These are phyloP conservation scores for Cyclopterus lumpus DNA, from an alignment of 2,797 vertebrate genomes.

Conservation along the genomic window DNA sequence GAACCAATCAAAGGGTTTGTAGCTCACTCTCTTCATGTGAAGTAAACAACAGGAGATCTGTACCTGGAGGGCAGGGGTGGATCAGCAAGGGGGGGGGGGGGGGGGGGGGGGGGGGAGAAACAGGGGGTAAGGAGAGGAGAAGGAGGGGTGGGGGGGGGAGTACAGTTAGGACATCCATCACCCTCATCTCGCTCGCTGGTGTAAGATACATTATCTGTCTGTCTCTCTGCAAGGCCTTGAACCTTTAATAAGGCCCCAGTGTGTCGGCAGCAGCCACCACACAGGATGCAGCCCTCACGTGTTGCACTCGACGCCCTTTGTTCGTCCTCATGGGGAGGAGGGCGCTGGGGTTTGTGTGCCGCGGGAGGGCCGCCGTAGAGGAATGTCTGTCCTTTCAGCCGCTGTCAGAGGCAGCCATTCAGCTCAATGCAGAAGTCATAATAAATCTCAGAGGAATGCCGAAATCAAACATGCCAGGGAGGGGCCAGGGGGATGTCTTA, in stretches of 20 bases:
- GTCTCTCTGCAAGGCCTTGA: constrained; percentile 55
- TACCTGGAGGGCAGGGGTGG: constrained; percentile 68
- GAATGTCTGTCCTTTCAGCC: constrained; percentile 75
- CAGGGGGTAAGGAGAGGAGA: constrained; percentile 7
- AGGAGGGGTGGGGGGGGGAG: constrained; percentile 10
- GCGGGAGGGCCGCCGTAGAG: constrained; percentile 47
- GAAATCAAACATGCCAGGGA: constrained; percentile 57
- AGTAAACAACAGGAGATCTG: constrained; percentile 72
- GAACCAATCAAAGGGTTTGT: constrained; percentile 67
- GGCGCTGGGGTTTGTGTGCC: constrained; percentile 60
- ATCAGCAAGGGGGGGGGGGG: constrained; percentile 54
- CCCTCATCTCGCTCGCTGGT: constrained; percentile 65
- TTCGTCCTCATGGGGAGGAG: constrained; percentile 47
- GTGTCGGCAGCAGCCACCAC: constrained; percentile 43
- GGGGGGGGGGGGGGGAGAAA: constrained; percentile 38
- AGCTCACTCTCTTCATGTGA: constrained; percentile 44
- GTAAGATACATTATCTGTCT: constrained; percentile 57
- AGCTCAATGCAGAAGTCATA: constrained; percentile 63
- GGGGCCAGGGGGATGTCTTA: constrained; percentile 19
- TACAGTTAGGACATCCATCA: constrained; percentile 66
- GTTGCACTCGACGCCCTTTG: constrained; percentile 48
- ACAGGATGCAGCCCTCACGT: constrained; percentile 45
- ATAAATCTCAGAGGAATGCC: constrained; percentile 74
- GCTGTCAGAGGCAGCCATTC: constrained; percentile 67
- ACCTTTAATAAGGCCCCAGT: constrained; percentile 53